These are phyloP conservation scores for Dryobotodes eremita DNA, from an alignment of 2,888 invertebrate genomes.

Conservation along the genomic window DNA sequence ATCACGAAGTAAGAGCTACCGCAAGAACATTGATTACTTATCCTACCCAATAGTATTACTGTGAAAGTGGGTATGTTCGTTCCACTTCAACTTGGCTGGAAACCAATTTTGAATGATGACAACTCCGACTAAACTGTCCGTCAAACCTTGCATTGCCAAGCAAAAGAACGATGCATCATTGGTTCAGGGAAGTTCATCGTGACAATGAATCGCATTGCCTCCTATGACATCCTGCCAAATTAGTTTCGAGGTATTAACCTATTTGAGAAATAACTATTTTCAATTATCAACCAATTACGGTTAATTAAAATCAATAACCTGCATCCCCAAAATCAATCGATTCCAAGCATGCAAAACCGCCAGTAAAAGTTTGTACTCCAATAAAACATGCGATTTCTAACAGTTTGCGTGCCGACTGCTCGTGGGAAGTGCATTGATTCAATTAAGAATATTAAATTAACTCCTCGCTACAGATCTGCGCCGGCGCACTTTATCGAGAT, in stretches of 20 bases:
- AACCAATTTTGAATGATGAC: background rate
- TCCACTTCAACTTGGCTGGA: background rate
- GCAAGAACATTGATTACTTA: conserved; percentile 48
- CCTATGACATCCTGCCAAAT: conserved; percentile 3
- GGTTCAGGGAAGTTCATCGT: background rate
- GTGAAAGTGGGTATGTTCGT: conserved; percentile 29
- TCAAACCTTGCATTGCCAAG: background rate
- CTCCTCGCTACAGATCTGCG: conserved; percentile 70
- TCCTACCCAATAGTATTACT: conserved; percentile 27
- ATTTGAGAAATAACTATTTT: background rate
- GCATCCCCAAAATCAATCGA: background rate
- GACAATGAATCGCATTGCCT: background rate
- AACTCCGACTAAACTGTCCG: background rate
- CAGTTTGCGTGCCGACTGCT: conserved; percentile 69
- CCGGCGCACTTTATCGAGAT: conserved; percentile 73
- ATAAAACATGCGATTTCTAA: conserved; percentile 69
- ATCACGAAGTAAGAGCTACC: conserved; percentile 57
- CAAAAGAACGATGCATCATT: background rate
- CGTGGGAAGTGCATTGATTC: conserved; percentile 83
- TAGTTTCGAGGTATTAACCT: background rate
- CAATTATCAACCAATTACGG: background rate
- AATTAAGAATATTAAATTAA: conserved; percentile 82
- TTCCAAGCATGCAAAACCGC: background rate
- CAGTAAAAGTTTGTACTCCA: conserved; percentile 33
- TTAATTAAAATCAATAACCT: conserved; percentile 4